Evolutionary conservation across 1,140 invertebrate species (phyloP), one percentile per base, ranked within the genome.

Genomic region (Phortica variegata): DNA sequence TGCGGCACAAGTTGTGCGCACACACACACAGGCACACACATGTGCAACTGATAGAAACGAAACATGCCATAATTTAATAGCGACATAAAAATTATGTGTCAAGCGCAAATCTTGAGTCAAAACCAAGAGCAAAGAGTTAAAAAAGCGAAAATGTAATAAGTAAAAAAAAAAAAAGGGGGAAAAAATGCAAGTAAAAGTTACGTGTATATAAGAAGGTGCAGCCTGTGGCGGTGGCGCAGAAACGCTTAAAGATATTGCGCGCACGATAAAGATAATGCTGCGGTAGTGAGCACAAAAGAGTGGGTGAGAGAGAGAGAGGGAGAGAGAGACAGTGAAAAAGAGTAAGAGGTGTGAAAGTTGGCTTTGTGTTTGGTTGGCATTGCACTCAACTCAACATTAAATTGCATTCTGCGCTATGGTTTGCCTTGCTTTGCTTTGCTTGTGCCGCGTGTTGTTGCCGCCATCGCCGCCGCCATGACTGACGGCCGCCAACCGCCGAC

Each of bases 361-460:
- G 31, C 21, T 29, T 39, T 40, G 46, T 41, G 49, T 53, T 50
- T 50, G 52, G 49, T 59, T 65, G 61, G 63, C 57, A 65, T 61
- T 66, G 61, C 61, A 65, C 61, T 65, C 61, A 60, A 47, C 60
- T 60, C n/a, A n/a, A n/a, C n/a, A n/a, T n/a, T n/a, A n/a, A n/a
- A n/a, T 46, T 48, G 43, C 47, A 56, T 61, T 61, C 40, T 34
- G n/a, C 47, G 39, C 43, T 37, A 31, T 17, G 12, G 16, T 6
- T 12, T 41, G 23, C 34, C n/a, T 5, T n/a, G n/a, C 33, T 38
- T 47, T 37, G 40, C 34, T 17, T 42, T 9, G 18, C 19, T 32
- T n/a, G 33, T 12, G 26, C 26, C 6, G 26, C 12, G 26, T 12
- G 26, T 29, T 29, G 26, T 10, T 18, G 12, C 23, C n/a, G n/a